Conservation (phyloP, 1,140 invertebrate genomes). For the Psix sp. region DNA sequence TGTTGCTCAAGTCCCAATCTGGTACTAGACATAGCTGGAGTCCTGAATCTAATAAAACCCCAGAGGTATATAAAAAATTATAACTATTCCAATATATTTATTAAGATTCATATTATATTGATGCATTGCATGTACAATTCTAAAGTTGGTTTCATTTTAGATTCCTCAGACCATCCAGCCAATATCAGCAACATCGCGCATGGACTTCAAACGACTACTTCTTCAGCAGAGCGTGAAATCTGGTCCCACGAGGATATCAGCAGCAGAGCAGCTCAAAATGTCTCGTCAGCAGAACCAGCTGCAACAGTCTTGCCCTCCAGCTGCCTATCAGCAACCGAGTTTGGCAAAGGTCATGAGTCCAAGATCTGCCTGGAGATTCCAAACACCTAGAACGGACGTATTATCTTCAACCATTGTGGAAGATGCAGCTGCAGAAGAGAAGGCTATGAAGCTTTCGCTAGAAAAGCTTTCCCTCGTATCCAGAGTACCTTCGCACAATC, state of each 20-base stretch:
- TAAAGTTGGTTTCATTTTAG: slow-evolving; percentile 42
- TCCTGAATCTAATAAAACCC: slow-evolving; percentile 67
- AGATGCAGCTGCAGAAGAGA: slow-evolving; percentile 77
- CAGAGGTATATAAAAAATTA: slow-evolving; percentile 63
- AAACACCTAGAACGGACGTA: slow-evolving; percentile 86
- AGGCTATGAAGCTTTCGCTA: slow-evolving; percentile 72
- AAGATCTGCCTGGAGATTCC: slow-evolving; percentile 83
- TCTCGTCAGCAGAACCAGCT: slow-evolving; percentile 79
- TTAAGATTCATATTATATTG: slow-evolving; percentile 53
- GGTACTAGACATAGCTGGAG: slow-evolving; percentile 74
- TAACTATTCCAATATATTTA: too few species aligned
- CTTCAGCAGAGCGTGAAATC: slow-evolving; percentile 83
- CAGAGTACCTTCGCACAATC: slow-evolving; percentile 48
- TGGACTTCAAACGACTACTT: slow-evolving; percentile 89
- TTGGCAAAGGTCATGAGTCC: slow-evolving; percentile 83
- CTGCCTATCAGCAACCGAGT: slow-evolving; percentile 78
- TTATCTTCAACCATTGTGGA: slow-evolving; percentile 91
- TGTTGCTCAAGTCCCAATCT: slow-evolving; percentile 56
- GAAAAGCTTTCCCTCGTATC: slow-evolving; percentile 62
- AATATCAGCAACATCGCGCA: slow-evolving; percentile 82
- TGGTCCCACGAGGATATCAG: slow-evolving; percentile 83
- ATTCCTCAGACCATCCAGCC: slow-evolving; percentile 61
- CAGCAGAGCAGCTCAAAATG: slow-evolving; percentile 88
- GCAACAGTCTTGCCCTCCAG: slow-evolving; percentile 68
- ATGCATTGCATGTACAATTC: too few species aligned